Evolutionary conservation across 2,888 invertebrate genomes (phyloP).

Genomic region (Endotricha flammealis): DNA sequence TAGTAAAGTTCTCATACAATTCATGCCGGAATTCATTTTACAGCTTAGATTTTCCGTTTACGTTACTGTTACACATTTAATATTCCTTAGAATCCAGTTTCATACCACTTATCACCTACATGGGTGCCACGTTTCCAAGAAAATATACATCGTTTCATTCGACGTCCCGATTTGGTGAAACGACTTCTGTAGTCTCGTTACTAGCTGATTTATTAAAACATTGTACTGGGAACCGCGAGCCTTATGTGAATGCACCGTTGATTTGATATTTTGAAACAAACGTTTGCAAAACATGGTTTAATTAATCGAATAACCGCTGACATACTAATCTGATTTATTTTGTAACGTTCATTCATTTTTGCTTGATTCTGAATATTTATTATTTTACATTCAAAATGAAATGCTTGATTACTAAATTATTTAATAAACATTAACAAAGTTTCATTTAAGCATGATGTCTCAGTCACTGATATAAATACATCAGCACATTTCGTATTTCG

Average conservation of each 20-base stretch:
- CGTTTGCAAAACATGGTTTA: not conserved
- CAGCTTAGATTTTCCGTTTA: too few species aligned
- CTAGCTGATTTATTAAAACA: slow-evolving; percentile 57
- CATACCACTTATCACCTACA: slow-evolving; percentile 35
- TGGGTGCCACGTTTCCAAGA: slow-evolving; percentile 30
- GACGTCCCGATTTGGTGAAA: slow-evolving; percentile 53
- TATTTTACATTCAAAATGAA: too few species aligned
- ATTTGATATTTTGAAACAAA: slow-evolving; percentile 12
- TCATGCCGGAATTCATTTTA: too few species aligned
- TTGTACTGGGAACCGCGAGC: slow-evolving; percentile 43
- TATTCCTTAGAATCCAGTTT: slow-evolving; percentile 21
- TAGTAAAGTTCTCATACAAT: too few species aligned
- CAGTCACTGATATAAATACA: too few species aligned
- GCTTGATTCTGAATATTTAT: too few species aligned
- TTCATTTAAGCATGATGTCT: too few species aligned
- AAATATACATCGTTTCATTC: slow-evolving; percentile 51
- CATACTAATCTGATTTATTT: too few species aligned
- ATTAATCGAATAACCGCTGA: not conserved
- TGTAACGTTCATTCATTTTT: too few species aligned
- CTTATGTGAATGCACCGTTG: slow-evolving; percentile 46
- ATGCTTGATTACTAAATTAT: too few species aligned
- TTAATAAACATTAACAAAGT: too few species aligned
- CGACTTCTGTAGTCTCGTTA: slow-evolving; percentile 49
- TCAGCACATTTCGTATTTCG: too few species aligned
- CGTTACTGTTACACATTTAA: slow-evolving; percentile 6